Conservation (phyloP, 64 coral and sea anemone species). For the Porites lutea region DNA sequence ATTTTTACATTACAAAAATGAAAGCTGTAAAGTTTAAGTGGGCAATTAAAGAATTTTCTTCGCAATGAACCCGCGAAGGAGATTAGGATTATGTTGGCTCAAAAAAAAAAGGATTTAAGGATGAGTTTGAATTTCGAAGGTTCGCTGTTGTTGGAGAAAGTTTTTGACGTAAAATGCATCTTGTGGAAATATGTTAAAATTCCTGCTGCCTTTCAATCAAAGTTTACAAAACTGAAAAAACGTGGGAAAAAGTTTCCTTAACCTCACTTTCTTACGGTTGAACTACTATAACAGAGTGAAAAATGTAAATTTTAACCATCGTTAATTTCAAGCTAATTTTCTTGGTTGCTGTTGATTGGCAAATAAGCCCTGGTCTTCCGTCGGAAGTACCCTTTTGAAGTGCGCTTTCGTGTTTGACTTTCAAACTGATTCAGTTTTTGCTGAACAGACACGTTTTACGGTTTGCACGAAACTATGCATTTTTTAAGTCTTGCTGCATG, state of each 20-base stretch:
- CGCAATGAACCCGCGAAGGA: not conserved
- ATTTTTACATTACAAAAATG: not conserved
- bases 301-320: constrained; percentile 25
- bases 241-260: not conserved
- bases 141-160: not conserved
- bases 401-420: constrained; percentile 12
- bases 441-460: not conserved
- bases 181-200: not conserved
- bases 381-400: not conserved
- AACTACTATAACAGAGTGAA: not conserved
- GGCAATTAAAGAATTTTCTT: not conserved
- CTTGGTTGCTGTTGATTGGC: constrained; percentile 1
- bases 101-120: not conserved
- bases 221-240: constrained; percentile 6
- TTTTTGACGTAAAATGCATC: not conserved
- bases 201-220: not conserved
- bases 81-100: not conserved
- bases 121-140: not conserved
- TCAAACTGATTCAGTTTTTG: not conserved
- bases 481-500: not conserved
- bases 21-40: not conserved
- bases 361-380: not conserved
- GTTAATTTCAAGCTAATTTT: constrained; percentile 1
- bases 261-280: not conserved
- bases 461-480: constrained; percentile 12